Conservation (phyloP, 1,140 invertebrate genomes). For the Papilio machaon region DNA sequence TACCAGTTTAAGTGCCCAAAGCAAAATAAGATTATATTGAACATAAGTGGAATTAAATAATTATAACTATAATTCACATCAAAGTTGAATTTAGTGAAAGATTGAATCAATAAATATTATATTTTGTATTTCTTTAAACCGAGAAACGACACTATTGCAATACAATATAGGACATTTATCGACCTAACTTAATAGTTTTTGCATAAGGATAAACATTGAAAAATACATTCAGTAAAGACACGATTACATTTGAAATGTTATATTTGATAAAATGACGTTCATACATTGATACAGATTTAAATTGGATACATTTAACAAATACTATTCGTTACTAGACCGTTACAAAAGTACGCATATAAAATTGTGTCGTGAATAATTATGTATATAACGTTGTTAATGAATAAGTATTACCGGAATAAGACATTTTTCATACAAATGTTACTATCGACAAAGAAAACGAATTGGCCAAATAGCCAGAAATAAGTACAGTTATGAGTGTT, state of each 20-base stretch:
- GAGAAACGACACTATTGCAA: too few relatives aligned
- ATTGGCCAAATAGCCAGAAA: neutral
- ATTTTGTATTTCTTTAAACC: too few relatives aligned
- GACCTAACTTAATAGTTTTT: neutral
- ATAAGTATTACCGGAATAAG: conserved; percentile 1
- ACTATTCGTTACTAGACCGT: neutral
- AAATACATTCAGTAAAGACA: neutral
- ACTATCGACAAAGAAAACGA: neutral
- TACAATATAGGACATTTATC: too few relatives aligned
- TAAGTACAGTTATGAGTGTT: too few relatives aligned
- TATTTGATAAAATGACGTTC: neutral
- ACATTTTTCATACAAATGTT: neutral
- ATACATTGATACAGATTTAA: neutral
- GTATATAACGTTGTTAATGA: neutral
- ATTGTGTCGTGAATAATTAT: neutral
- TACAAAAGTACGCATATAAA: neutral
- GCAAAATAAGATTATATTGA: too few relatives aligned
- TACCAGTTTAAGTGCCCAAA: too few relatives aligned
- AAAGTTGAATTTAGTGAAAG: too few relatives aligned
- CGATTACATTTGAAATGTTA: neutral
- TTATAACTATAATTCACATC: too few relatives aligned
- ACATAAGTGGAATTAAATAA: too few relatives aligned
- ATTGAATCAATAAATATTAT: too few relatives aligned
- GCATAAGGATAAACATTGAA: neutral
- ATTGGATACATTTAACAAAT: neutral